Conservation (phyloP, 2,797 vertebrate genomes). For the Taenioides sp. region DNA sequence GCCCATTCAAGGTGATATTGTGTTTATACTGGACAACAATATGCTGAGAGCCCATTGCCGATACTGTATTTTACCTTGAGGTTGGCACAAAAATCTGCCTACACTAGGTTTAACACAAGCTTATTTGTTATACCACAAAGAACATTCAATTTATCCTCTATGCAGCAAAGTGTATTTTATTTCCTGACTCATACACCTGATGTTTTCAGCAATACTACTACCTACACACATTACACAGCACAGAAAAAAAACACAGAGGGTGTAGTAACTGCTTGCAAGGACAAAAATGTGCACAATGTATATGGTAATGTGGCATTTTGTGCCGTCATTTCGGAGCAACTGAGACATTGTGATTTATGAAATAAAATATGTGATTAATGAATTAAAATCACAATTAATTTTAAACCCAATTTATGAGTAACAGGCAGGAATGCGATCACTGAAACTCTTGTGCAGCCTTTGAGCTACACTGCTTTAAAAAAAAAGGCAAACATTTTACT, state of each 20-base stretch:
- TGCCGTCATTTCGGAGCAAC: background rate
- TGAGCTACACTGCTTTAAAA: too few species aligned
- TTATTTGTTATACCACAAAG: constrained; percentile 6
- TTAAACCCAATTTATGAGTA: background rate
- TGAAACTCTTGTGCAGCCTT: background rate
- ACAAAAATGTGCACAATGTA: background rate
- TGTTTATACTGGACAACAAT: background rate
- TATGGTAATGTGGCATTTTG: background rate
- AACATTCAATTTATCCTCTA: constrained; percentile 6
- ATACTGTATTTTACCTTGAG: constrained; percentile 5
- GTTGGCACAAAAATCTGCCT: constrained; percentile 8
- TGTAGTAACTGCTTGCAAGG: background rate
- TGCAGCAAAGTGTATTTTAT: constrained; percentile 14
- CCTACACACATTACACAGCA: background rate
- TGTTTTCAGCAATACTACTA: constrained; percentile 1
- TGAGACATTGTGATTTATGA: background rate
- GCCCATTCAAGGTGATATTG: background rate
- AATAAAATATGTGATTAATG: background rate
- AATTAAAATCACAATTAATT: background rate
- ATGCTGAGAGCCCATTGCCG: constrained; percentile 1
- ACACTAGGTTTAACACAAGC: constrained; percentile 1
- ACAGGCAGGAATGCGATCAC: background rate
- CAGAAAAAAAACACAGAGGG: background rate
- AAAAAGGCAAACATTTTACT: too few species aligned
- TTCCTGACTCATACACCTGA: constrained; percentile 5